Conservation (phyloP, 2,797 vertebrate genomes). For the Sebastes minor region DNA sequence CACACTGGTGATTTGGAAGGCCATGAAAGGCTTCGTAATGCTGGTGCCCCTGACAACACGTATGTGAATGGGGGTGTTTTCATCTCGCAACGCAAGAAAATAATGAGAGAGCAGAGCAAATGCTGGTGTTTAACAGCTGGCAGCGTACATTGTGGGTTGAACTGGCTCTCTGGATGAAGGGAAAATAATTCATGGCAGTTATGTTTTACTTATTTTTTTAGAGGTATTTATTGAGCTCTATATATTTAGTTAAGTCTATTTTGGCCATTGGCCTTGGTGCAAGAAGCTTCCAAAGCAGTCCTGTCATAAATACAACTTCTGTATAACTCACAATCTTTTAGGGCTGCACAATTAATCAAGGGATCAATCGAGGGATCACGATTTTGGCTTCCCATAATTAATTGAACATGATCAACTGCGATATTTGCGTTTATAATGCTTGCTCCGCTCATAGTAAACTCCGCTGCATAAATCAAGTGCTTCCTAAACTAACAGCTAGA, state of each 20-base stretch:
- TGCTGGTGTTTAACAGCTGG: neutral
- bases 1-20: neutral
- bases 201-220: neutral
- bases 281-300: neutral
- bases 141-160: neutral
- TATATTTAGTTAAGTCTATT: neutral
- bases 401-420: no score
- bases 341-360: no score
- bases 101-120: conserved; percentile 2
- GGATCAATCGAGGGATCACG: no score
- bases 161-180: neutral
- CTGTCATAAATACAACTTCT: neutral
- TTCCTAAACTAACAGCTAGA: no score
- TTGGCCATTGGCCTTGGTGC: neutral
- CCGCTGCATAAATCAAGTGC: no score
- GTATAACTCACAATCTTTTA: neutral
- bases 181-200: neutral
- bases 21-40: neutral
- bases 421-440: no score
- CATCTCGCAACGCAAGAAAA: neutral
- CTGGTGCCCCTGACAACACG: neutral
- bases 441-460: no score
- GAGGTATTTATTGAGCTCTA: neutral
- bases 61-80: neutral
- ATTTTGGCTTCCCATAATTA: no score